A percentile compares a stretch with the other conserved stretches of the same genome.
phyloP scores from a whole-genome alignment of 2,797 vertebrate genomes.

The Chloroceryle inda region DNA sequence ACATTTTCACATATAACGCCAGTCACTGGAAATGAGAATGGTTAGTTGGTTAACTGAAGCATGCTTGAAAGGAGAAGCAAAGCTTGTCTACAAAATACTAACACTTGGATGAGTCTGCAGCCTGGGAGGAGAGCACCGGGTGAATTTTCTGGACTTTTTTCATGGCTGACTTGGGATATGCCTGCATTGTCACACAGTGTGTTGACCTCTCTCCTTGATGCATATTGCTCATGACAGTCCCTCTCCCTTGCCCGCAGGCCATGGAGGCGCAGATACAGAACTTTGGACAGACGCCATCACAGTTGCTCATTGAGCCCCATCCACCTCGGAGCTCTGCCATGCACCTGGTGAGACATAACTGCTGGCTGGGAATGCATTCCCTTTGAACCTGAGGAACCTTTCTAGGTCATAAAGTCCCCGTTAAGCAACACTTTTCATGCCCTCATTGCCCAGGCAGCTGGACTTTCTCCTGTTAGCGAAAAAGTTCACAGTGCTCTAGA shows the following conservation, averaged over 20 bases:
- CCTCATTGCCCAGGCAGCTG: not conserved
- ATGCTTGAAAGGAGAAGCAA: slow-evolving; percentile 93
- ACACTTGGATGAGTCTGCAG: slow-evolving; percentile 94
- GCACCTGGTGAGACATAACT: slow-evolving; percentile 95
- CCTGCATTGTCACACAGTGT: slow-evolving; percentile 92
- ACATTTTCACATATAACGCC: slow-evolving; percentile 84
- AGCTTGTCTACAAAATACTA: slow-evolving; percentile 96
- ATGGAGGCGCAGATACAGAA: slow-evolving; percentile 97
- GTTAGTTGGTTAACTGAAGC: slow-evolving; percentile 93
- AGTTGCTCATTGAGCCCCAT: slow-evolving; percentile 99
- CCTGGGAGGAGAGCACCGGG: slow-evolving; percentile 85
- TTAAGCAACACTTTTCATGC: slow-evolving; percentile 39
- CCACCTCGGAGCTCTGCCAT: slow-evolving; percentile 99
- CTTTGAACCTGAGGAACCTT: slow-evolving; percentile 32
- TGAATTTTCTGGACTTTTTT: slow-evolving; percentile 88
- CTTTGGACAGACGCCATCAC: slow-evolving; percentile 99
- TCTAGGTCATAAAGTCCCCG: slow-evolving; percentile 42
- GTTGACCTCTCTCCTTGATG: slow-evolving; percentile 94
- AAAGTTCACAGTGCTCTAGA: not conserved
- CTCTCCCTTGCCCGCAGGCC: slow-evolving; percentile 89
- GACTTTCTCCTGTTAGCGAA: not conserved
- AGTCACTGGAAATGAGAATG: slow-evolving; percentile 85
- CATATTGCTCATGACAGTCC: slow-evolving; percentile 92
- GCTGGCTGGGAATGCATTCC: slow-evolving; percentile 79
- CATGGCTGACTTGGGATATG: slow-evolving; percentile 93